Evolutionary conservation across 1,140 invertebrate genomes (phyloP), one percentile per base, ranked within the genome.

Genomic region (Plutomurus gul): DNA sequence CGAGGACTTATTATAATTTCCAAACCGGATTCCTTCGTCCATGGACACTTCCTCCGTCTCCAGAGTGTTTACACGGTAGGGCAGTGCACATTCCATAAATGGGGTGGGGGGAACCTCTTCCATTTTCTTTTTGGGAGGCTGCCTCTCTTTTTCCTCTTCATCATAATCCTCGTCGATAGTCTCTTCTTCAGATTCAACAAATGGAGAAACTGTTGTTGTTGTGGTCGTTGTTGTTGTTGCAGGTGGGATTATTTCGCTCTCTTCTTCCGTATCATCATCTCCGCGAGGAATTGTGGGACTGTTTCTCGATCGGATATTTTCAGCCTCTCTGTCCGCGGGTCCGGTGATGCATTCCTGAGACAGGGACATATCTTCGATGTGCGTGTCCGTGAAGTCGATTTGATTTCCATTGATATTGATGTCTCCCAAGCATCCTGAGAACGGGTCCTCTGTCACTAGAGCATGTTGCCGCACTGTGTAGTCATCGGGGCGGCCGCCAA

Each of bases 381-480:
- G 89, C 0, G 92, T 88, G 79, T 91, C 91, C 7, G 93, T 93
- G 86, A 97, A 94, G 85, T 96, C 95, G 27, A 95, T 89, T 49
- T 95, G 30, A 22, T 87, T 88, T 22, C 92, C 92, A 84, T 96
- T 96, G 4, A 96, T 86, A 1, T 94, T 95, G 1, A 93, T 91
- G 85, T 97, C 95, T 11, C 93, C 93, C 49, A 98, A 91, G 85
- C 95, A 97, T 1, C 96, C 96, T 27, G 89, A 87, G 84, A 96
- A 95, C 0, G 91, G 87, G 40, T 84, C 82, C 10, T 86, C 87
- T 3, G 87, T 85, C 43, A 85, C 86, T n/a, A 84, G 82, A 6
- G 86, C 86, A 8, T 84, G 84, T 16, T 79, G 75, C 2, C 86
- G 84, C 1, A 88, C 86, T 13, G 87, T 86, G 70, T 91, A 90